phyloP scores from a whole-genome alignment of 2,888 invertebrate genomes.

The Coenonympha glycerion region DNA sequence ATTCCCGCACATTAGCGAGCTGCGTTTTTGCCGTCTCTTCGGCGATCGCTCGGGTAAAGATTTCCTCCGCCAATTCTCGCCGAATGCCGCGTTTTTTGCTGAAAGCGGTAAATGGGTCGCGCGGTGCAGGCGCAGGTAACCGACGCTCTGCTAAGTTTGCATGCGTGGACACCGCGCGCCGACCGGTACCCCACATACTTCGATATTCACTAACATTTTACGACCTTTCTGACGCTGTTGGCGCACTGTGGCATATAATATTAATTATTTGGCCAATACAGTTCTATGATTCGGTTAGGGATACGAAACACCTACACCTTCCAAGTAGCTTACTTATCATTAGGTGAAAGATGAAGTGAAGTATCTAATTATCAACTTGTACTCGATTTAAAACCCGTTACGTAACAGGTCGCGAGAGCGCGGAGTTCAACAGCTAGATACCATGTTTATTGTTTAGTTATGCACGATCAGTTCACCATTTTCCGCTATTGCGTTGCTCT shows the following conservation, averaged over 20 bases:
- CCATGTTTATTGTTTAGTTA: background rate
- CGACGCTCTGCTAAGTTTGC: background rate
- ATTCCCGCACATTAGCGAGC: background rate
- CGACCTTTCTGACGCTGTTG: too few relatives aligned
- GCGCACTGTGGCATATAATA: too few relatives aligned
- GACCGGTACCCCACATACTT: too few relatives aligned
- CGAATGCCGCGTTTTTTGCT: background rate
- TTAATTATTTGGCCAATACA: too few relatives aligned
- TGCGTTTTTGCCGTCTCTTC: background rate
- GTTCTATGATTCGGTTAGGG: too few relatives aligned
- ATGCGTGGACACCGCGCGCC: background rate
- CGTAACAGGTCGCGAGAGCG: background rate
- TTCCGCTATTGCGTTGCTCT: slow-evolving; percentile 2
- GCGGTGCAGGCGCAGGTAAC: background rate
- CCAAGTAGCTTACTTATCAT: too few relatives aligned
- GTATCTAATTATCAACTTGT: too few relatives aligned
- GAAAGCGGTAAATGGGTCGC: background rate
- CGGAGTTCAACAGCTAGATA: background rate
- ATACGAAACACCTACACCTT: too few relatives aligned
- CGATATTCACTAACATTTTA: too few relatives aligned
- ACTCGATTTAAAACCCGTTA: too few relatives aligned
- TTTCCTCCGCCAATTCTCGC: background rate
- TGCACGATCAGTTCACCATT: background rate
- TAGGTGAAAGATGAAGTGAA: too few relatives aligned
- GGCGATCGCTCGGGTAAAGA: background rate